Evolutionary conservation across 2,797 vertebrate genomes (phyloP).

Genomic region (Phrynocephalus vlangalii): DNA sequence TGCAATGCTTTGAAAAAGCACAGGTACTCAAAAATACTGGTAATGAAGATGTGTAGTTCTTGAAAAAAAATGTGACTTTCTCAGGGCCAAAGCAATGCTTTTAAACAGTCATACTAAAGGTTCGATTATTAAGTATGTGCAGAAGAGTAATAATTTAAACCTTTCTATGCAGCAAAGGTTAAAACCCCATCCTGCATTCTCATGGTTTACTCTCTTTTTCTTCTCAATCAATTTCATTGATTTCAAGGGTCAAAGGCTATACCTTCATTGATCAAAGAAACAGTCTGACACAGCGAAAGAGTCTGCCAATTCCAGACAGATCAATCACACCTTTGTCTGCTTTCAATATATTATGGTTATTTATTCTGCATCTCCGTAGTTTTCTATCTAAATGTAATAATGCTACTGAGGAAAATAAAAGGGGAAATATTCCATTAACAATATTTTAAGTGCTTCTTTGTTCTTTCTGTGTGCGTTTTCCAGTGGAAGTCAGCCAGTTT

Average conservation of each 20-base stretch:
- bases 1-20: constrained; percentile 25
- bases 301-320: constrained; percentile 89
- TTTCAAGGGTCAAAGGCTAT: constrained; percentile 90
- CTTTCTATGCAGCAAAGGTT: constrained; percentile 82
- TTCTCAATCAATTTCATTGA: constrained; percentile 89
- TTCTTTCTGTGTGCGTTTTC: constrained; percentile 60
- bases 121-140: constrained; percentile 34
- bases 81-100: constrained; percentile 43
- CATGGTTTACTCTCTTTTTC: constrained; percentile 79
- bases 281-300: constrained; percentile 89
- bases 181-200: constrained; percentile 82
- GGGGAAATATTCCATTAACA: constrained; percentile 54
- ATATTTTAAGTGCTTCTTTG: constrained; percentile 54
- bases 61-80: not conserved
- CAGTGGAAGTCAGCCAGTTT: constrained; percentile 54
- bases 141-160: constrained; percentile 63
- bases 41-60: not conserved
- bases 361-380: constrained; percentile 84
- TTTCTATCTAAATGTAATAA: constrained; percentile 73
- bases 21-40: constrained; percentile 43
- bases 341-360: constrained; percentile 88
- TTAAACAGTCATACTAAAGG: constrained; percentile 54
- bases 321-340: constrained; percentile 90
- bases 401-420: constrained; percentile 31
- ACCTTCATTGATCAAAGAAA: constrained; percentile 89